Evolutionary conservation across 2,888 invertebrate genomes (phyloP), one percentile per base, ranked within the genome.

Genomic region (Eucriotettix oculatus): DNA sequence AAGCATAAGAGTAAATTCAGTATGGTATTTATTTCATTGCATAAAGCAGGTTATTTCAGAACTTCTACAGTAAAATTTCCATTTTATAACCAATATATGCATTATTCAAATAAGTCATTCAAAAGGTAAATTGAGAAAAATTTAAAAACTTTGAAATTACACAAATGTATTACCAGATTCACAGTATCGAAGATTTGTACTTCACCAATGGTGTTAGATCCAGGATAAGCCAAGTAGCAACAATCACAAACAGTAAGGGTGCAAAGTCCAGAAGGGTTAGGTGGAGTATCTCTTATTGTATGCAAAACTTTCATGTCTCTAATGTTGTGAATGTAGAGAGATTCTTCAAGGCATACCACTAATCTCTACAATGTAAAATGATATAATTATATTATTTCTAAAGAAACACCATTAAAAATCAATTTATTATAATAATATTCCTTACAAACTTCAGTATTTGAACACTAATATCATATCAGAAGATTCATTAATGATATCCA

Each of bases 291-390:
- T 68, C 95, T 84, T 72, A 99, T 98, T 62, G 95, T 96, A 77
- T 99, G 98, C 70, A 98, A 80, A 66, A 97, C 90, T 78, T 93
- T 94, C 96, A 97, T 96, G 74, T 97, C 95, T 68, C 90, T 86
- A 70, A 99, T 96, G 77, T 96, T 97, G 80, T 99, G 98, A 72
- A 99, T 95, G 76, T 96, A 96, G 67, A 99, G 81, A 68, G 92
- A 92, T 74, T 98, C 98, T 76, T 98, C 97, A 69, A 99, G 78
- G 74, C 97, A 97, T 66, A 99, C 98, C 66, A 99, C 87, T 73
- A 99, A 79, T 70, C 98, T 82, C 90, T 90, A 79, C 56, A 70
- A 70, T 64, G 64, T 62, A n/a, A n/a, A n/a, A n/a, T 58, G 64
- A 57, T 61, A 57, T 55, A 43, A 52, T 9, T 11, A 16, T 12